Evolutionary conservation across 2,888 invertebrate species (phyloP), one percentile per base, ranked within the genome.

Genomic region (Drosophila cracens): DNA sequence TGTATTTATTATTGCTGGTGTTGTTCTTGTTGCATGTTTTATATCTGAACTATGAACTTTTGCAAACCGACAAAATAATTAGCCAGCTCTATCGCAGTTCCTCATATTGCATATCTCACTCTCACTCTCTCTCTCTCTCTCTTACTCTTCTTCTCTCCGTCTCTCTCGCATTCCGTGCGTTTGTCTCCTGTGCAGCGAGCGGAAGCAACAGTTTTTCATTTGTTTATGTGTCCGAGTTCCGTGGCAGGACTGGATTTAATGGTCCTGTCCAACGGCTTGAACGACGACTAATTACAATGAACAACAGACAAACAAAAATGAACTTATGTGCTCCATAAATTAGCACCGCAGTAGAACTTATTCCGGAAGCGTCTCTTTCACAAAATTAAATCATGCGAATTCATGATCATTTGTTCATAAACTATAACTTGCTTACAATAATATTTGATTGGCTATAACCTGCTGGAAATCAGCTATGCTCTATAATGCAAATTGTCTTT

Each of bases 281-380:
- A 76, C 77, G 79, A 63, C 74, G 79, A 78, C 89, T 89, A 90
- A 87, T 87, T 87, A 83, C 87, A 89, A 82, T 82, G 79, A 89
- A 78, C 74, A 82, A 79, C 82, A 79, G 69, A 69, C 81, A 83
- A 90, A 81, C 83, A 83, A 75, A 85, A 86, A 79, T 86, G 74
- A 90, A 84, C 90, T 88, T 90, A 89, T 90, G 89, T 89, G 83
- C 79, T 76, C 73, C 87, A 88, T 88, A 90, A 90, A 88, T 88
- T 83, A 83, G 71, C 74, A 60, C 63, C 63, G 74, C 77, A 66
- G 83, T 82, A 74, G 71, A 80, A 85, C 73, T 82, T 81, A 83
- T 89, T 82, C 70, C 70, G 60, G 58, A 58, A 36, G 38, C 36
- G 58, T 63, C 62, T 64, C 52, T 38, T 60, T 64, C 48, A 59